phyloP scores from a whole-genome alignment of 2,113 vertebrate genomes.

The Rallus limicola region DNA sequence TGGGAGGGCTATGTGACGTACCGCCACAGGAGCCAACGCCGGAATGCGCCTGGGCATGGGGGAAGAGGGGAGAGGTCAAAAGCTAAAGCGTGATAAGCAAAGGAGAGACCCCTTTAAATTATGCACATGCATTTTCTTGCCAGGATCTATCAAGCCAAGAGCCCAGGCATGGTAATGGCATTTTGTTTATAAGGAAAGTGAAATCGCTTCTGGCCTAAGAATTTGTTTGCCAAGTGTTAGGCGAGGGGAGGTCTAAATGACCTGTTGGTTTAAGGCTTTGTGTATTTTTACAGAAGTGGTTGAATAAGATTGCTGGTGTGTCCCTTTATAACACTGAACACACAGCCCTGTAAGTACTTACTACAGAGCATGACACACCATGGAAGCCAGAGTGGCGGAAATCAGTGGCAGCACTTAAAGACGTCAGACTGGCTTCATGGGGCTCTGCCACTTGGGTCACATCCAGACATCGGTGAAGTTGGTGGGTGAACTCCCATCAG shows the following conservation, averaged over 20 bases:
- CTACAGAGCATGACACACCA: background rate
- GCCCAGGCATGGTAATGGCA: constrained; percentile 35
- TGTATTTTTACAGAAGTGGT: constrained; percentile 28
- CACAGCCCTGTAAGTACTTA: background rate
- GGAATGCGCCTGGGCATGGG: background rate
- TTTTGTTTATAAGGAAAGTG: constrained; percentile 43
- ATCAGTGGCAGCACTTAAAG: background rate
- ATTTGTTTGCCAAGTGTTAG: constrained; percentile 33
- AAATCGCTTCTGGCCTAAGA: constrained; percentile 31
- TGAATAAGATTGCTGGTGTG: background rate
- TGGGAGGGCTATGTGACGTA: background rate
- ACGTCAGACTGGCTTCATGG: background rate
- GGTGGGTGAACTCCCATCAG: background rate
- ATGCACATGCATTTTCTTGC: constrained; percentile 26
- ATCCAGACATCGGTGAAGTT: background rate
- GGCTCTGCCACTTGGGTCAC: background rate
- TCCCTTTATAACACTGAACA: background rate
- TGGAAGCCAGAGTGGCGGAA: background rate
- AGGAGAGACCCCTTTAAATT: constrained; percentile 52
- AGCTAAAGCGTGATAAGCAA: constrained; percentile 54
- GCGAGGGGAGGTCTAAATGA: background rate
- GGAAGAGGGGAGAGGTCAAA: constrained; percentile 50
- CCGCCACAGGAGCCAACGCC: background rate
- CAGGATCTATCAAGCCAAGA: constrained; percentile 46
- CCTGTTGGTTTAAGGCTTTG: constrained; percentile 10